Evolutionary conservation across 2,113 vertebrate species (phyloP).

Genomic region (Agapornis roseicollis): DNA sequence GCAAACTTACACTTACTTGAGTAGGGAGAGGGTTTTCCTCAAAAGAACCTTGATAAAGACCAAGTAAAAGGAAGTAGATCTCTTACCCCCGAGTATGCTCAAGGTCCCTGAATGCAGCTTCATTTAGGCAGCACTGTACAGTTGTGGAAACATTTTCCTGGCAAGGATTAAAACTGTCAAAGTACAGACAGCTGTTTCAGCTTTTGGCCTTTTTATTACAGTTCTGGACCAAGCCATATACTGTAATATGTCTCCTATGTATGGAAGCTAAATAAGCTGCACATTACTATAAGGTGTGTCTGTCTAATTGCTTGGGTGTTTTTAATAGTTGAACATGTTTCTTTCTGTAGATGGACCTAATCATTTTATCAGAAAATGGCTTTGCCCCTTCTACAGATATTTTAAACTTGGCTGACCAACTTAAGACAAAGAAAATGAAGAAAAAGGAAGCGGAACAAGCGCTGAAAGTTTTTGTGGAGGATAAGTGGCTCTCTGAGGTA

Average conservation of each 20-base stretch:
- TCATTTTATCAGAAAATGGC: slow-evolving; percentile 86
- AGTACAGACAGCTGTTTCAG: background rate
- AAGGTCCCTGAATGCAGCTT: background rate
- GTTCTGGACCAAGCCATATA: background rate
- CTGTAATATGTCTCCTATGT: background rate
- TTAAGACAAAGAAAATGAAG: slow-evolving; percentile 89
- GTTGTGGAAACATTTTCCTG: background rate
- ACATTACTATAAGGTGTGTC: background rate
- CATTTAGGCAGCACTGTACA: background rate
- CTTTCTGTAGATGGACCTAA: slow-evolving; percentile 86
- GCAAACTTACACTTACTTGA: background rate
- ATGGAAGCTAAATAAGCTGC: background rate
- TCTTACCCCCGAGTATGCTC: background rate
- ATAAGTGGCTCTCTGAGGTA: slow-evolving; percentile 93
- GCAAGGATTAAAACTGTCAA: background rate
- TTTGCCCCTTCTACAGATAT: slow-evolving; percentile 90
- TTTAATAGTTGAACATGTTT: background rate
- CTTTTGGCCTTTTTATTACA: background rate
- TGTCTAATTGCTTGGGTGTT: background rate
- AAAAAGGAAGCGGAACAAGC: slow-evolving; percentile 90
- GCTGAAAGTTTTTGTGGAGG: slow-evolving; percentile 87
- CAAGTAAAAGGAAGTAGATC: background rate
- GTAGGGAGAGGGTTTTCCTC: background rate
- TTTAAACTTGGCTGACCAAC: slow-evolving; percentile 86
- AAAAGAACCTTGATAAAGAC: background rate